Evolutionary conservation across 2,888 invertebrate species (phyloP), one percentile per base, ranked within the genome.

Genomic region (Melangyna quadrimaculata): DNA sequence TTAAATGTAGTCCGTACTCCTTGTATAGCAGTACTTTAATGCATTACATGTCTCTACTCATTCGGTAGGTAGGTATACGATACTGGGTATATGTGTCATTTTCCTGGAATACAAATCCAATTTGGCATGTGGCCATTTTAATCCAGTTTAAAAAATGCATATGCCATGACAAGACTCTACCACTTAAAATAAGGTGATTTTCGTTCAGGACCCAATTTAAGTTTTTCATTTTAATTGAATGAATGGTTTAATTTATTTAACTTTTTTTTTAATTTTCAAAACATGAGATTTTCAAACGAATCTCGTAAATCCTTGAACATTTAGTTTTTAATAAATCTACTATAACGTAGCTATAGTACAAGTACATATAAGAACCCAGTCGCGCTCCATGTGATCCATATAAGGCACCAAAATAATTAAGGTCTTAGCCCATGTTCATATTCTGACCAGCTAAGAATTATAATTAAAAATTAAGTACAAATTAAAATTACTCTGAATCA

Each of bases 71-170:
- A n/a, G n/a, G n/a, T n/a, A n/a, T n/a, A n/a, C n/a, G n/a, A 51
- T 35, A 67, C 51, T 14, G 27, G 6, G 73, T 55, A 70, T 74
- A 69, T 63, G 61, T 27, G 35, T 35, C 72, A 32, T 51, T 55
- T 35, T 57, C 48, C 24, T 22, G 45, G 45, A 45, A 67, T 24
- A 79, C 57, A 67, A 84, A 79, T 84, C 84, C 75, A 84, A 79
- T 84, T 84, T 84, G 80, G 84, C 84, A 84, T 84, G 75, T 75
- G 72, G 80, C 80, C 84, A 84, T 80, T 84, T 79, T 79, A 75
- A 84, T 79, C 75, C 55, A 61, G 61, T 80, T 74, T 70, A 59
- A 79, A 84, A 84, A 80, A 71, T 72, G 51, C 51, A 51, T 57
- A 74, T 48, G 37, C 57, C 51, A 48, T 69, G 73, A 65, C 63